Evolutionary conservation across 2,888 invertebrate genomes (phyloP), one percentile per base, ranked within the genome.

Genomic region (Aproaerema taeniolella): DNA sequence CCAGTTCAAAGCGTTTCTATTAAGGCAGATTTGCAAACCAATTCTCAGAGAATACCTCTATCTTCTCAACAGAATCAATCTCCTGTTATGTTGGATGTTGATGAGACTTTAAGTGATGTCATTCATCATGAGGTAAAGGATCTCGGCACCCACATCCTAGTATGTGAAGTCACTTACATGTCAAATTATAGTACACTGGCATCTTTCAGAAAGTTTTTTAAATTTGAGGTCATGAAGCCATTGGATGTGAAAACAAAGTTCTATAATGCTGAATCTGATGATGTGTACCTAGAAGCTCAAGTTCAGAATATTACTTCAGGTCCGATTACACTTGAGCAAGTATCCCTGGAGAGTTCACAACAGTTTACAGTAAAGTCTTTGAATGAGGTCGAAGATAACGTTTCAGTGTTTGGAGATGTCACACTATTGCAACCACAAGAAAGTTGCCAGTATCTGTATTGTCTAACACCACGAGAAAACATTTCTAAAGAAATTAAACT

Each of bases 91-190:
- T 71, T 92, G 37, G 88, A 88, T 56, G 92, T 96, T 1, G 94
- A 95, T 58, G 92, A 94, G 64, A 97, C 96, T 8, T 89, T 98
- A 10, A 97, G 98, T 81, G 94, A 97, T 81, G 95, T 99, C 24
- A 97, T 99, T 63, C 95, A 97, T 65, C 98, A 99, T 83, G 99
- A 99, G 89, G 98, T 99, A n/a, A 99, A 98, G 80, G 99, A 99
- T 86, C 92, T 97, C 53, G 99, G 99, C 29, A 96, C 97, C 31
- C 99, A 99, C 69, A 98, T 99, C 67, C 86, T 99, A 52, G 97
- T 98, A 1, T 99, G 99, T 83, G 97, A 98, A 79, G 97, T 99
- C 1, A 94, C 92, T 50, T 99, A 99, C 71, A 91, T 91, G 62
- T 93, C 93, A 20, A 90, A 92, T 35, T 89, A 90, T 44, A 91